Percentiles rank a stretch among this genome's conserved stretches.
These are phyloP conservation scores for Ennomos erosarius DNA, from an alignment of 2,888 invertebrate genomes.

Conservation along the genomic window DNA sequence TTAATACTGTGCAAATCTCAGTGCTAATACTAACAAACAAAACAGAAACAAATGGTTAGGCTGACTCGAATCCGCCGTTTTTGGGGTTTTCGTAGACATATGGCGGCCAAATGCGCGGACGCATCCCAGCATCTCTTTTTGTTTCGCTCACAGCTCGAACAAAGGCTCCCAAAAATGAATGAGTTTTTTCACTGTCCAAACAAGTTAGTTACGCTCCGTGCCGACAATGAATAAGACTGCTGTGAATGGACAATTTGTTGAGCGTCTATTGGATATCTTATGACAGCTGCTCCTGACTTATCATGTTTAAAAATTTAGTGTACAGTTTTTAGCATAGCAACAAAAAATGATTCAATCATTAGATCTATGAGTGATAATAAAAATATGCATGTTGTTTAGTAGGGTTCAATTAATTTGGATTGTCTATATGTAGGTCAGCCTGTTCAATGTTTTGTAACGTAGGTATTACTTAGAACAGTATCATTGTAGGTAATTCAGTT, in stretches of 20 bases:
- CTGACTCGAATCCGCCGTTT: constrained; percentile 45
- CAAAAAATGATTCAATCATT: too few species aligned
- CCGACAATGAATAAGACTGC: constrained; percentile 41
- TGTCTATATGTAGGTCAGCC: too few species aligned
- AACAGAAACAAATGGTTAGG: neutral
- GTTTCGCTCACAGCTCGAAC: constrained; percentile 44
- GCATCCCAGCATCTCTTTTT: constrained; percentile 52
- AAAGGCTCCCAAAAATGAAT: constrained; percentile 57
- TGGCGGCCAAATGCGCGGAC: constrained; percentile 71
- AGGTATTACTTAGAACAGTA: too few species aligned
- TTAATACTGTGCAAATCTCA: too few species aligned
- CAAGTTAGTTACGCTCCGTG: constrained; percentile 44
- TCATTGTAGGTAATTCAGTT: too few species aligned
- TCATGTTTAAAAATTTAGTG: neutral
- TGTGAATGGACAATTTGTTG: constrained; percentile 47
- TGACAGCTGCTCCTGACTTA: constrained; percentile 18
- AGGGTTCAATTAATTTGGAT: too few species aligned
- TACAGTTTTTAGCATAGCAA: too few species aligned
- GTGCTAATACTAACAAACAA: neutral
- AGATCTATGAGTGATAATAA: too few species aligned
- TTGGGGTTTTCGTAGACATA: constrained; percentile 69
- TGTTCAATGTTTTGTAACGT: too few species aligned
- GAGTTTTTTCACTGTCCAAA: constrained; percentile 49
- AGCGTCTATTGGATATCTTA: constrained; percentile 31
- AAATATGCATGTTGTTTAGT: too few species aligned